phyloP scores from a whole-genome alignment of 2,797 vertebrate genomes.

The Hydrolagus colliei region DNA sequence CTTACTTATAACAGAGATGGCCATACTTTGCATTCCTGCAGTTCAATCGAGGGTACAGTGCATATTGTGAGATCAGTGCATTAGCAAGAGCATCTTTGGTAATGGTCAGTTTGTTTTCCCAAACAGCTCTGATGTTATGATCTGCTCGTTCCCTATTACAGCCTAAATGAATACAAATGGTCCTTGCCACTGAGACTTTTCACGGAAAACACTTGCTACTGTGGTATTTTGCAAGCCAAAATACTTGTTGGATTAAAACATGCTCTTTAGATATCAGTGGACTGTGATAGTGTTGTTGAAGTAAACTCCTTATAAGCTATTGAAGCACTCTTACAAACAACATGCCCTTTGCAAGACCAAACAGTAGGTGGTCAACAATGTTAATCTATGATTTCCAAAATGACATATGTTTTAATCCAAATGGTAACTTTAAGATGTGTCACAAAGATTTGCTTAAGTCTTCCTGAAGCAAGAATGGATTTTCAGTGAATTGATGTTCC shows the following conservation, averaged over 20 bases:
- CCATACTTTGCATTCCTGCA: slow-evolving; percentile 53
- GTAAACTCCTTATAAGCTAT: neutral
- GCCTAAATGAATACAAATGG: neutral
- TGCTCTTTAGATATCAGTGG: too few relatives aligned
- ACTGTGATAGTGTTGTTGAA: neutral
- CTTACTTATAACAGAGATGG: slow-evolving; percentile 42
- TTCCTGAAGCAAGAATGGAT: slow-evolving; percentile 12
- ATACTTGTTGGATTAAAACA: neutral
- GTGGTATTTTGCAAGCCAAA: neutral
- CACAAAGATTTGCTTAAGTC: slow-evolving; percentile 24
- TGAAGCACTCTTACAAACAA: neutral
- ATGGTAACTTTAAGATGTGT: slow-evolving; percentile 26
- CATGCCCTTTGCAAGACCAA: neutral
- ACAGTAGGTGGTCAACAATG: slow-evolving; percentile 24
- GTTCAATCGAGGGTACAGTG: slow-evolving; percentile 54
- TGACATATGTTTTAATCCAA: slow-evolving; percentile 24
- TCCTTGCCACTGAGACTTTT: neutral
- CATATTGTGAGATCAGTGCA: slow-evolving; percentile 53
- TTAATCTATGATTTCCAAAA: slow-evolving; percentile 30
- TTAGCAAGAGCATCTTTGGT: slow-evolving; percentile 59
- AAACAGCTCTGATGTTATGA: slow-evolving; percentile 62
- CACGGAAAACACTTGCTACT: neutral
- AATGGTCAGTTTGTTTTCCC: slow-evolving; percentile 55
- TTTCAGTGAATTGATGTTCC: neutral
- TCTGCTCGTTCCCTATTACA: slow-evolving; percentile 39